Evolutionary conservation across 2,888 invertebrate genomes (phyloP).

Genomic region (Stomorhina lunata): DNA sequence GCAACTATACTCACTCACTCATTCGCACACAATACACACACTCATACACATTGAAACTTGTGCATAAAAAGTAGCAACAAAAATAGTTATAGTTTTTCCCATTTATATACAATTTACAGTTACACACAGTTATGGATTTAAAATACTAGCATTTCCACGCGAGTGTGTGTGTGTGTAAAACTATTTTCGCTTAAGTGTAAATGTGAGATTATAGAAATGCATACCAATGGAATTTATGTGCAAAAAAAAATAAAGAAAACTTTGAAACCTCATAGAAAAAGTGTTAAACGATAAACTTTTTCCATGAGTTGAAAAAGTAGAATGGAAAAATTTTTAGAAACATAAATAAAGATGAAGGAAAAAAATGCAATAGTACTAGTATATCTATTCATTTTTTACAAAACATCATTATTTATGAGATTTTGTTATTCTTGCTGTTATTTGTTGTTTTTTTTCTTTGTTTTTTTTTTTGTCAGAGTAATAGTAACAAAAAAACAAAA

Average conservation of each 20-base stretch:
- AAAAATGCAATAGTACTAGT: not conserved
- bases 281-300: slow-evolving; percentile 48
- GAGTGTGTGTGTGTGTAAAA: not conserved
- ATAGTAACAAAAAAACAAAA: not conserved
- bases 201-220: not conserved
- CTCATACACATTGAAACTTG: not conserved
- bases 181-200: too few species aligned
- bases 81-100: not conserved
- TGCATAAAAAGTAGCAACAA: not conserved
- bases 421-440: not conserved
- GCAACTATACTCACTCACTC: slow-evolving; percentile 1
- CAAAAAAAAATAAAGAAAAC: not conserved
- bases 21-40: not conserved
- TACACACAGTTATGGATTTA: not conserved
- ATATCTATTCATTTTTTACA: not conserved
- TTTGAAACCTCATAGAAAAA: slow-evolving; percentile 43
- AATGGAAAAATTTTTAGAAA: slow-evolving; percentile 9
- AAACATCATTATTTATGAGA: slow-evolving; percentile 44
- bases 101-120: slow-evolving; percentile 16
- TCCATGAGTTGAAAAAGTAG: not conserved
- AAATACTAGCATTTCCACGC: not conserved
- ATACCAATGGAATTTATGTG: slow-evolving; percentile 4
- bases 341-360: slow-evolving; percentile 21
- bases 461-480: not conserved
- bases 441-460: not conserved